Percentiles rank a stretch among this genome's conserved stretches.
These are phyloP conservation scores for Rhyacophila evoluta DNA, from an alignment of 2,888 invertebrate genomes.

Conservation along the genomic window DNA sequence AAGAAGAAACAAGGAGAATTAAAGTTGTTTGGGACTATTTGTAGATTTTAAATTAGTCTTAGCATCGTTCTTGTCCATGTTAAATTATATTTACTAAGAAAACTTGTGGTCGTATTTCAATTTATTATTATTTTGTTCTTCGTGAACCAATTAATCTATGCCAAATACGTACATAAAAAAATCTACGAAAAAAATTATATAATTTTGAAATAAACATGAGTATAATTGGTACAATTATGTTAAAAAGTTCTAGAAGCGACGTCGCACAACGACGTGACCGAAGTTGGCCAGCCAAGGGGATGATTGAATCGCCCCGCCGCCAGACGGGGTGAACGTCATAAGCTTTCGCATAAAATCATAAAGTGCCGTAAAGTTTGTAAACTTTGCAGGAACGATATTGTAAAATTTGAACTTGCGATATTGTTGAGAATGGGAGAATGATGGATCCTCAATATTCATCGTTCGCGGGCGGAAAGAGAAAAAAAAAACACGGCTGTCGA, in stretches of 20 bases:
- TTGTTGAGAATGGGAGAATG: slow-evolving; percentile 14
- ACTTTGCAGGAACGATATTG: slow-evolving; percentile 3
- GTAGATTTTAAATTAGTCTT: too few relatives aligned
- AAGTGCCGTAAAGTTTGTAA: slow-evolving; percentile 22
- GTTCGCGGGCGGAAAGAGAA: neutral
- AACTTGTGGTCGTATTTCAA: too few relatives aligned
- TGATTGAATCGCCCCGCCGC: slow-evolving; percentile 39
- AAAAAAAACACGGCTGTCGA: neutral
- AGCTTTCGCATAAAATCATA: slow-evolving; percentile 34
- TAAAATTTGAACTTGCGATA: slow-evolving; percentile 11
- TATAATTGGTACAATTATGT: neutral
- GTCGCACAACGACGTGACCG: slow-evolving; percentile 41
- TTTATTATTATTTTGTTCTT: too few relatives aligned
- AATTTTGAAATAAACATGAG: neutral
- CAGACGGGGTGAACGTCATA: slow-evolving; percentile 44
- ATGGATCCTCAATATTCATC: slow-evolving; percentile 24
- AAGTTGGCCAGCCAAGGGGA: slow-evolving; percentile 32
- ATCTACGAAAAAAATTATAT: too few relatives aligned
- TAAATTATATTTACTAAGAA: too few relatives aligned
- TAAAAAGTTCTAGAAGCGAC: neutral
- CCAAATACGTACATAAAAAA: too few relatives aligned
- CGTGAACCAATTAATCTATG: too few relatives aligned
- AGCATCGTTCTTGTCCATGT: too few relatives aligned
- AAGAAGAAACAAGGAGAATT: too few relatives aligned
- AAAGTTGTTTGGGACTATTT: too few relatives aligned